A percentile compares a stretch with the other conserved stretches of the same genome.
phyloP scores from a whole-genome alignment of 2,113 vertebrate species.

The Pelodiscus sinensis region DNA sequence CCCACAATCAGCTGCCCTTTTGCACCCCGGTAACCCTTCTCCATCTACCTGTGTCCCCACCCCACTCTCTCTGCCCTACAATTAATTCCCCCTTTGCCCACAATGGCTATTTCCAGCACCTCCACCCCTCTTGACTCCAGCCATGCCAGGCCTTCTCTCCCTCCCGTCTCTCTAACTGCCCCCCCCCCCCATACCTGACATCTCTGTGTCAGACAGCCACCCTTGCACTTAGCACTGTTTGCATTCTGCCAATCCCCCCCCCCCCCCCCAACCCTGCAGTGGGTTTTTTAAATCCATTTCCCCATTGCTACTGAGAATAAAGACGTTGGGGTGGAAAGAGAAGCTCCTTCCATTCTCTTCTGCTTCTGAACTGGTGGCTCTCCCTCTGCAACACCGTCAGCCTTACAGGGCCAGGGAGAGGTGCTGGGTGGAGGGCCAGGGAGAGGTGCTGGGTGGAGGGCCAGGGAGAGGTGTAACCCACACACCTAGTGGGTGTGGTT shows the following conservation, averaged over 20 bases:
- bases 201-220: not conserved
- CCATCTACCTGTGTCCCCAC: not conserved
- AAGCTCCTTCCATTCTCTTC: not conserved
- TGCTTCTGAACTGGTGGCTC: not conserved
- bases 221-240: not conserved
- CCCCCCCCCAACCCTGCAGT: rapidly evolving
- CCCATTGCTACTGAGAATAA: not conserved
- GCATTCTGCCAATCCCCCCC: not conserved
- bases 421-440: not conserved
- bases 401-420: not conserved
- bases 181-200: not conserved
- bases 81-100: not conserved
- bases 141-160: not conserved
- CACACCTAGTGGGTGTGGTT: no score
- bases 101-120: not conserved
- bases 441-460: rapidly evolving
- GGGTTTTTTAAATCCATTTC: not conserved
- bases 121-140: not conserved
- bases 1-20: not conserved
- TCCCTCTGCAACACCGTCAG: not conserved
- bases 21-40: not conserved
- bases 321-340: not conserved
- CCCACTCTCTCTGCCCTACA: not conserved
- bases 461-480: not conserved
- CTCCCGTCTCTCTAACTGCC: not conserved